phyloP scores from a whole-genome alignment of 1,140 invertebrate species.

The Aphelenchoides besseyi region DNA sequence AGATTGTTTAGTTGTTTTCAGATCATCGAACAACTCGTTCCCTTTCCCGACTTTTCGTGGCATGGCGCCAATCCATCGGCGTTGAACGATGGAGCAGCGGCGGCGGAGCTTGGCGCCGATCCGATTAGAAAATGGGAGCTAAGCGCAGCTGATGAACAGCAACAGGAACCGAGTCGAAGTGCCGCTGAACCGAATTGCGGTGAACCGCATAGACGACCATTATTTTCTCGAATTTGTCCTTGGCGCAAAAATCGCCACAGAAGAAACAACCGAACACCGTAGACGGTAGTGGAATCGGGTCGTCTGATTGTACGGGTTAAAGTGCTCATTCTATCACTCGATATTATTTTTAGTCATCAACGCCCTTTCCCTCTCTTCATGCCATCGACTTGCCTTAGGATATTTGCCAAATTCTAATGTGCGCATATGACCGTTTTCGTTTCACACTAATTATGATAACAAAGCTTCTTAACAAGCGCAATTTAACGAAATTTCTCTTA shows the following conservation, averaged over 20 bases:
- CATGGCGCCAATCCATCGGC: neutral
- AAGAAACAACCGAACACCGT: too few relatives aligned
- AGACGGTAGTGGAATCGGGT: neutral
- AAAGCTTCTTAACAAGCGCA: too few relatives aligned
- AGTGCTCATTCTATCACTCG: neutral
- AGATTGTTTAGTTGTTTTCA: neutral
- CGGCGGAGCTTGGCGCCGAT: neutral
- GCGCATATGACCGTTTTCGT: too few relatives aligned
- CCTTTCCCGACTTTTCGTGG: neutral
- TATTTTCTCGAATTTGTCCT: neutral
- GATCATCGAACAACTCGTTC: neutral
- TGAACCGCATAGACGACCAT: neutral
- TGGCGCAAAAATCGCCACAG: neutral
- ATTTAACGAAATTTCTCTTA: too few relatives aligned
- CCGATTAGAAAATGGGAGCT: neutral
- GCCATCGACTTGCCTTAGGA: too few relatives aligned
- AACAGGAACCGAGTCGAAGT: neutral
- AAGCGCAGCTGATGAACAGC: neutral
- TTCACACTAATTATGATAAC: too few relatives aligned
- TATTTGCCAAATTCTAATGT: too few relatives aligned
- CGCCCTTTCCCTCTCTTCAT: neutral
- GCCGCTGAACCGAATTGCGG: neutral
- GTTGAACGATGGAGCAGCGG: neutral
- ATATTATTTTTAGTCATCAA: neutral
- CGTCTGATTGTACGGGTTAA: neutral